phyloP scores from a whole-genome alignment of 1,140 invertebrate species.

The Drosophila azteca region DNA sequence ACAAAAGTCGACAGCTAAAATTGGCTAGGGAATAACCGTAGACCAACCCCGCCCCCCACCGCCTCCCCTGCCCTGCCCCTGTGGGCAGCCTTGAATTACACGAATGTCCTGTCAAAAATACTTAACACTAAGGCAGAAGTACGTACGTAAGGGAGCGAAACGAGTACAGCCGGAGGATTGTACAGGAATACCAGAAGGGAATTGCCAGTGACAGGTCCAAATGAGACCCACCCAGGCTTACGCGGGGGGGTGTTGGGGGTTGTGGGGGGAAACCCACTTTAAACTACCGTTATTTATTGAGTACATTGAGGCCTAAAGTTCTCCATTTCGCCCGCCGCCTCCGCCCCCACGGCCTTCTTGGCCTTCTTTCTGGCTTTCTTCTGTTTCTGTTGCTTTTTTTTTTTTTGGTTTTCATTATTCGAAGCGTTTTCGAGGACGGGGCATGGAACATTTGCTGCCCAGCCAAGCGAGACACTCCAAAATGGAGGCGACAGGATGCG shows the following conservation, averaged over 20 bases:
- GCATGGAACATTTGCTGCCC: slow-evolving; percentile 71
- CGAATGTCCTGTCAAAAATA: slow-evolving; percentile 69
- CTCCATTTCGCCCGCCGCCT: not conserved
- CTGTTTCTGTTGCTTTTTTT: slow-evolving; percentile 2
- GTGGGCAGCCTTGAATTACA: slow-evolving; percentile 59
- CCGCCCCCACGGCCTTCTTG: slow-evolving; percentile 8
- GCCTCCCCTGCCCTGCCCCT: not conserved
- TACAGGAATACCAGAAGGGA: slow-evolving; percentile 21
- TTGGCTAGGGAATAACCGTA: slow-evolving; percentile 12
- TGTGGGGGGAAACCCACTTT: slow-evolving; percentile 29
- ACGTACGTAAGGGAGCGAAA: no score
- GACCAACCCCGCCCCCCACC: not conserved
- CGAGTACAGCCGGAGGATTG: slow-evolving; percentile 12
- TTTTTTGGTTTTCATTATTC: slow-evolving; percentile 55
- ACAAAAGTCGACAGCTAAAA: slow-evolving; percentile 47
- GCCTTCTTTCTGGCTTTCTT: not conserved
- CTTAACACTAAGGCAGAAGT: slow-evolving; percentile 44
- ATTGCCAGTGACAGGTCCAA: slow-evolving; percentile 52
- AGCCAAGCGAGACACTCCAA: slow-evolving; percentile 61
- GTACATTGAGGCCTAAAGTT: slow-evolving; percentile 53
- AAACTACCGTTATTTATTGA: slow-evolving; percentile 69
- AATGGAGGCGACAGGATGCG: not conserved
- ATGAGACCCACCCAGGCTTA: slow-evolving; percentile 25
- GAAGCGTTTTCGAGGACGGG: slow-evolving; percentile 49
- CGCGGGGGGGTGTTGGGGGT: not conserved